These are phyloP conservation scores for Stenotaenia linearis DNA, from an alignment of 2,888 invertebrate genomes.

Conservation along the genomic window DNA sequence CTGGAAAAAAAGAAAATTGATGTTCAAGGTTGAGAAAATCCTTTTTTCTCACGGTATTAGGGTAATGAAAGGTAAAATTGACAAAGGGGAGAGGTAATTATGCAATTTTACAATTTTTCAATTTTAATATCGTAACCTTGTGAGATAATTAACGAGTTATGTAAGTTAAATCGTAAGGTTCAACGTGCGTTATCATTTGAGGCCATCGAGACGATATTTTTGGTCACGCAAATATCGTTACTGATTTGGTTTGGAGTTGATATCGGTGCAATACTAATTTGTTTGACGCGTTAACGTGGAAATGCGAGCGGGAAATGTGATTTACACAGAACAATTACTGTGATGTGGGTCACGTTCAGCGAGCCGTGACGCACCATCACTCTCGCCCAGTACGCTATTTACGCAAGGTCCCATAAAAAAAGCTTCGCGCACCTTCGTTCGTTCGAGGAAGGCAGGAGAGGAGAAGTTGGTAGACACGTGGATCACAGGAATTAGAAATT, in stretches of 20 bases:
- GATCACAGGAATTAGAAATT: background rate
- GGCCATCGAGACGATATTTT: background rate
- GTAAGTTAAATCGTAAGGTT: background rate
- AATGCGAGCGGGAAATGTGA: background rate
- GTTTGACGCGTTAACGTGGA: background rate
- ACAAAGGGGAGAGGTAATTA: background rate
- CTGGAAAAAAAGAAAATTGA: background rate
- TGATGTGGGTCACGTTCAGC: slow-evolving; percentile 8
- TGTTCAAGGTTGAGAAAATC: background rate
- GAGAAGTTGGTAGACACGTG: background rate
- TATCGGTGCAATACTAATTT: background rate
- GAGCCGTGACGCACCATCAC: background rate
- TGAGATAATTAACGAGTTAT: background rate
- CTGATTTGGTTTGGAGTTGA: background rate
- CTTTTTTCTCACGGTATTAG: background rate
- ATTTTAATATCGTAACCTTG: background rate
- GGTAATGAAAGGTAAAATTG: background rate
- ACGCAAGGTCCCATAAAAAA: slow-evolving; percentile 8
- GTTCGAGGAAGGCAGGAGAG: background rate
- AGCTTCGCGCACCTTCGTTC: background rate
- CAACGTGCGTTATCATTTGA: background rate
- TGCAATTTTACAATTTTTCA: background rate
- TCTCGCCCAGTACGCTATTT: slow-evolving; percentile 7
- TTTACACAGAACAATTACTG: background rate
- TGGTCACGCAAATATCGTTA: background rate